Conservation (phyloP, 2,888 invertebrate species). For the Arge pagana region DNA sequence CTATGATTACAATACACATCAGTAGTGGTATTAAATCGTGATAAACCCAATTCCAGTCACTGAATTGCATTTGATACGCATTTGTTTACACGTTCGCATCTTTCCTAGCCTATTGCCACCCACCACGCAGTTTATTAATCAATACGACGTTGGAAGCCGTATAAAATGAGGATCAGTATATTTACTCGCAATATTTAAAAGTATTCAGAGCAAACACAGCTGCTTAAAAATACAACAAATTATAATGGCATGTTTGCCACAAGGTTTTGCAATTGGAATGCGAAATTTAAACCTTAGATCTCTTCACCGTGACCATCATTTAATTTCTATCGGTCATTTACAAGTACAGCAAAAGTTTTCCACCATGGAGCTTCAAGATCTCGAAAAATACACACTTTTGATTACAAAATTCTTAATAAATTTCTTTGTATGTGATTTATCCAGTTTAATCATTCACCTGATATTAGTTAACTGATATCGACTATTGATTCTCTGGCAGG, state of each 20-base stretch:
- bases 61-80: slow-evolving; percentile 7
- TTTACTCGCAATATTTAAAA: neutral
- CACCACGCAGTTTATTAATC: slow-evolving; percentile 3
- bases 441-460: too few species aligned
- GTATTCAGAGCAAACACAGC: neutral
- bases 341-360: neutral
- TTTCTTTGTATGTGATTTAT: too few species aligned
- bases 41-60: slow-evolving; percentile 5
- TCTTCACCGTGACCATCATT: neutral
- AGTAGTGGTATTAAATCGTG: too few species aligned
- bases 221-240: neutral
- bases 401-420: too few species aligned
- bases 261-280: neutral
- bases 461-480: too few species aligned
- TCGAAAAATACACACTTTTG: too few species aligned
- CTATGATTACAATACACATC: slow-evolving; percentile 12
- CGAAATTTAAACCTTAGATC: neutral
- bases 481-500: too few species aligned
- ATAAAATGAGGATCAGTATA: slow-evolving; percentile 4
- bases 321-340: neutral
- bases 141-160: slow-evolving; percentile 9
- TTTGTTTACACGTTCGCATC: neutral
- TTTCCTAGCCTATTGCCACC: slow-evolving; percentile 11
- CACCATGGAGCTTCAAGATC: too few species aligned
- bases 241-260: too few species aligned